Evolutionary conservation across 2,113 vertebrate species (phyloP).

Genomic region (Equus quagga): DNA sequence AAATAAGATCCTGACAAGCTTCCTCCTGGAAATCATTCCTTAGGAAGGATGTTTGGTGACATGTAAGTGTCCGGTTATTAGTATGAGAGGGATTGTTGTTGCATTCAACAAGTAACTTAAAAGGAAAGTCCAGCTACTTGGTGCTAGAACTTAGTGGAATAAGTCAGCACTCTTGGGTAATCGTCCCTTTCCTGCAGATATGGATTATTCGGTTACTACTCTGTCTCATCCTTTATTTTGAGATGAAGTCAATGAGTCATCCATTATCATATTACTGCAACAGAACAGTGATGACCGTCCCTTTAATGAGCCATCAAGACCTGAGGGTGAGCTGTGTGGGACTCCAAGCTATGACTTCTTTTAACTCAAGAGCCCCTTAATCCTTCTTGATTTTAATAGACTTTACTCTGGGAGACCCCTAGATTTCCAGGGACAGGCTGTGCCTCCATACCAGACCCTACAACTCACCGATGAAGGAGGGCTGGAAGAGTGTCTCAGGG

Average conservation of each 20-base stretch:
- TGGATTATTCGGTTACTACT: background rate
- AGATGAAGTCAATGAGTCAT: background rate
- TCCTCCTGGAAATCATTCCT: background rate
- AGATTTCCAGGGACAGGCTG: background rate
- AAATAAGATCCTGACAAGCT: background rate
- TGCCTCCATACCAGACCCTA: background rate
- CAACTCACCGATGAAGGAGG: conserved; percentile 97
- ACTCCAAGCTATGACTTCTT: background rate
- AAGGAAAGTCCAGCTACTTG: background rate
- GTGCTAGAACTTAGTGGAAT: background rate
- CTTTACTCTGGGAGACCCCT: background rate
- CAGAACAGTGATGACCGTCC: background rate
- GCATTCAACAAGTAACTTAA: background rate
- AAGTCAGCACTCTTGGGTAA: background rate
- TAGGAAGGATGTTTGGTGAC: background rate
- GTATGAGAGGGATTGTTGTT: background rate
- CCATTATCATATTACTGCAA: background rate
- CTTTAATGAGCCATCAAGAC: background rate
- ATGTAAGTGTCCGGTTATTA: background rate
- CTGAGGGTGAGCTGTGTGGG: background rate
- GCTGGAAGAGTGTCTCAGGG: conserved; percentile 97
- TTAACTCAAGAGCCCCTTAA: background rate
- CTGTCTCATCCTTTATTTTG: background rate
- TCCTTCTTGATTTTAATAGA: background rate
- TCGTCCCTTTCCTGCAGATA: background rate